phyloP scores from a whole-genome alignment of 2,888 invertebrate genomes.

The Odontothrips loti region DNA sequence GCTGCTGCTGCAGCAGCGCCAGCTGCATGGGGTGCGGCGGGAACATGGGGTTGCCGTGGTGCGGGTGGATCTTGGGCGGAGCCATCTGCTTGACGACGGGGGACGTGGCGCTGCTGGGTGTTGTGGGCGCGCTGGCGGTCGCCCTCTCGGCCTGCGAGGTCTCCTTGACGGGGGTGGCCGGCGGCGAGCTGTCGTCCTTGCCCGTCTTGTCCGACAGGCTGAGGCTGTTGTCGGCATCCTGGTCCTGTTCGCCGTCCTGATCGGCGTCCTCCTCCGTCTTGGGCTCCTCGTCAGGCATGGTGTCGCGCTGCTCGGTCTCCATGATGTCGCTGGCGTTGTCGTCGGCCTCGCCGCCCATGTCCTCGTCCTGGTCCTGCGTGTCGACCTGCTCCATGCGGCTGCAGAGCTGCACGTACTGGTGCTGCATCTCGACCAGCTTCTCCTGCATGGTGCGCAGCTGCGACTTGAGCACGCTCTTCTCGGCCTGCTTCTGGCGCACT shows the following conservation, averaged over 20 bases:
- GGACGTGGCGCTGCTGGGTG: slow-evolving; percentile 42
- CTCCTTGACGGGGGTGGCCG: slow-evolving; percentile 41
- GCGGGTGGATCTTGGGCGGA: slow-evolving; percentile 57
- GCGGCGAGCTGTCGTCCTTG: slow-evolving; percentile 33
- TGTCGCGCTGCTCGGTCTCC: slow-evolving; percentile 39
- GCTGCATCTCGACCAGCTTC: slow-evolving; percentile 85
- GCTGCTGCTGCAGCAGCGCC: slow-evolving; percentile 46
- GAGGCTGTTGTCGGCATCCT: slow-evolving; percentile 55
- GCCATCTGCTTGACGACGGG: slow-evolving; percentile 53
- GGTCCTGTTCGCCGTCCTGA: slow-evolving; percentile 43
- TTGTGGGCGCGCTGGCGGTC: slow-evolving; percentile 46
- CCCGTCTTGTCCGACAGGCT: slow-evolving; percentile 50
- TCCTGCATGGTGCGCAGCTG: slow-evolving; percentile 84
- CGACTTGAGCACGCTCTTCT: slow-evolving; percentile 79
- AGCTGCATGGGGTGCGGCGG: slow-evolving; percentile 52
- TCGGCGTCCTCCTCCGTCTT: not conserved
- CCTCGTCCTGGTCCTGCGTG: slow-evolving; percentile 59
- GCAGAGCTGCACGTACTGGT: slow-evolving; percentile 82
- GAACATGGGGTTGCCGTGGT: slow-evolving; percentile 43
- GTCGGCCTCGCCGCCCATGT: slow-evolving; percentile 53
- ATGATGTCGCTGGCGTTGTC: not conserved
- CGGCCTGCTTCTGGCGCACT: slow-evolving; percentile 76
- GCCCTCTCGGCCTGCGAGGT: slow-evolving; percentile 38
- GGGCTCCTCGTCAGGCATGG: not conserved
- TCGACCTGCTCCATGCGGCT: slow-evolving; percentile 71